Evolutionary conservation across 2,888 invertebrate species (phyloP), one percentile per base, ranked within the genome.

Genomic region (Tetranychus truncatus): DNA sequence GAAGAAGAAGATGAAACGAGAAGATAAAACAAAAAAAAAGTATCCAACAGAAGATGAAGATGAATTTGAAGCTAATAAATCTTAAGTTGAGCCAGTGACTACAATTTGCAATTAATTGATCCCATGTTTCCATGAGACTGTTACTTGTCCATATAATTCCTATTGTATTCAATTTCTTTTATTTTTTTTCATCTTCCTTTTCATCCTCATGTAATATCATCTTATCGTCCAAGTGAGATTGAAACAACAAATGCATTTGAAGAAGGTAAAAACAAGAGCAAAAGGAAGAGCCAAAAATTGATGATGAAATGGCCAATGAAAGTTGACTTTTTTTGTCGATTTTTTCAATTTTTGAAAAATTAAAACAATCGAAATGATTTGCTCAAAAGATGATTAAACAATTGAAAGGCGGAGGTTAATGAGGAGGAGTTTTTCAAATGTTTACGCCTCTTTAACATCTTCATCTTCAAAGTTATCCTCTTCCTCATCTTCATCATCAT

Each of bases 41-140:
- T 55, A 15, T 55, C 55, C 9, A 15, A 9, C 55, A 15, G 55
- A 55, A 55, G 55, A 55, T 55, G 55, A 55, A 15, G 55, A 55
- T 15, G 55, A 55, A 55, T 9, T 15, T 55, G 55, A 55, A 55
- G 15, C 55, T 55, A 55, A 55, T 55, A 55, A 55, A 55, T 55
- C 55, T 55, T 55, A 55, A 55, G 11, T 15, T 55, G 55, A 55
- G 15, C 15, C 55, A 55, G 55, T 55, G 55, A 55, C 55, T 55
- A 55, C 55, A 55, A 55, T 55, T 55, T 55, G 55, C 55, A 55
- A 55, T 55, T 55, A 55, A 55, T 55, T 55, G 55, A 55, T 55
- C 55, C 55, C 55, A 55, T 55, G 55, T 55, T 55, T 55, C 55
- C 15, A 9, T 15, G 11, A 55, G 15, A 9, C 15, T 55, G 55